Base-by-base conservation (phyloP, 2,113 vertebrate species). In the Anarhynchus alexandrinus region DNA sequence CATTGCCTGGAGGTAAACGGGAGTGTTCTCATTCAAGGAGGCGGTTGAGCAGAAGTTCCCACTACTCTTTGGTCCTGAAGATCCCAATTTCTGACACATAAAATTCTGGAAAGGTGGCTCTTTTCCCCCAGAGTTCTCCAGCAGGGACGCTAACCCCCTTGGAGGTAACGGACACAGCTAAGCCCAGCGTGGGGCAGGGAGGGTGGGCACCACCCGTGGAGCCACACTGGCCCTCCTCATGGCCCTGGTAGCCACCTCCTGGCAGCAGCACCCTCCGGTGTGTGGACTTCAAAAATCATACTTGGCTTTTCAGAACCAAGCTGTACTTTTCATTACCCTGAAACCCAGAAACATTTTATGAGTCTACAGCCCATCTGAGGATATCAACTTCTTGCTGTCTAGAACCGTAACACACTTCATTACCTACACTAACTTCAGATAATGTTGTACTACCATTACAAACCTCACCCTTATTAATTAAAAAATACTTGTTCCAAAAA, bases 401-500 rank as follows among this genome's bases (percentile, higher is more conserved):
- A 85, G 79, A 94, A 93, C 3, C 38, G 5, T 85, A 73, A 89
- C 52, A 34, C 8, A 45, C 34, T 11, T 80, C 58, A 57, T 72
- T 93, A 76, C 8, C 38, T 80, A 80, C 36, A 30, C 29, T 80
- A 30, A 58, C 83, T 77, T 73, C 17, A 67, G 57, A 34, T 40
- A 67, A 67, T 9, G 2, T 57, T 93, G 51, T 16, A 40, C 3
- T 66, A 49, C 18, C 7, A 22, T 59, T 90, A 76, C 94, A 92
- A 94, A 72, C 1, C 23, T 86, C 40, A 34, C 36, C 34, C 12
- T 47, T 71, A 78, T 72, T 93, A 90, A 92, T 95, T 76, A 16
- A 78, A 94, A 96, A 97, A 82, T 87, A 82, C 47, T 95, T 91
- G 73, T 45, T 91, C 61, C 76, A 92, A 97, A 97, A 98, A 95